Base-by-base conservation (phyloP, 2,888 invertebrate genomes). In the Teinopalpus imperialis region DNA sequence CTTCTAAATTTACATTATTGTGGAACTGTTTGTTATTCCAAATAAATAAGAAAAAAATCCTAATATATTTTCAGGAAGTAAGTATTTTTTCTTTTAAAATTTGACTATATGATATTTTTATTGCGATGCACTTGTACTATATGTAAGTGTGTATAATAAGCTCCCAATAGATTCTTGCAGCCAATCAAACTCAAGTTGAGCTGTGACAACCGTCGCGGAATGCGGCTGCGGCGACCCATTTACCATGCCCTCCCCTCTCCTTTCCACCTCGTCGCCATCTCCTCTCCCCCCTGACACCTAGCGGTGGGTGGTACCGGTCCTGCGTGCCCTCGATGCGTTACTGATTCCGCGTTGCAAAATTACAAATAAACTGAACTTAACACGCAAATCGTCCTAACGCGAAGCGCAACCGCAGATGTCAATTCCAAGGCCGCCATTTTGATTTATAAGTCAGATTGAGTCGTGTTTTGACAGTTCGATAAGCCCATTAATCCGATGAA, bases 171-270 rank as follows among this genome's bases (percentile, higher is more conserved):
- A 40, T 39, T 45, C 39, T 40, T 39, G 20, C 32, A 29, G 24
- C 23, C 26, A 43, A 45, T 47, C 44, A 49, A 49, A 43, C 54
- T 59, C 66, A 69, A 69, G 69, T 67, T 67, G 66, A 66, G 69
- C 74, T 61, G 73, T 78, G 78, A 77, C 76, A 76, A 71, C 72
- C 66, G 69, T 54, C 61, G 65, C 62, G 78, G 81, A 82, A 80
- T 82, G 79, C 74, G 71, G 74, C 69, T 74, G 69, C 63, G 66
- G 52, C 75, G 82, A 77, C 82, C 83, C 66, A 81, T 82, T 81
- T 81, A 66, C 71, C 64, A 61, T 59, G 54, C 61, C 64, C 62
- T 63, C 61, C 60, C 55, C 53, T 52, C 51, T 48, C 56, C 43
- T 45, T 27, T 45, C 40, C 20, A 20, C 27, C 12, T 23, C 30